Base-by-base conservation (phyloP, 2,888 invertebrate species). In the Parnassius orleans region DNA sequence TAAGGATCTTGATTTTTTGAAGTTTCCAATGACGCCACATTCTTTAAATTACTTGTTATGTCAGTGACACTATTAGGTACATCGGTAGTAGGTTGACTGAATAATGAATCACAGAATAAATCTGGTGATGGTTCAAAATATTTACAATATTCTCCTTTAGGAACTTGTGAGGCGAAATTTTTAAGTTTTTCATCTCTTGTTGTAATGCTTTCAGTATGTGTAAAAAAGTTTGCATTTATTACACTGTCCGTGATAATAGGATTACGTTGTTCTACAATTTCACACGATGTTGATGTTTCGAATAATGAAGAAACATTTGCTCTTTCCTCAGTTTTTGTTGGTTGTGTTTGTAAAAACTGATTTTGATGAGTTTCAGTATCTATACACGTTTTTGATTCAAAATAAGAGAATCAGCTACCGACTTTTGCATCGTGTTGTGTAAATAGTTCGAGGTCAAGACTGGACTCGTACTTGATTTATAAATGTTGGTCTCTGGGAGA, bases 131-230 rank as follows among this genome's bases (percentile, higher is more conserved):
- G 19, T 47, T 53, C 51, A 58, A 54, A 63, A 10, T 19, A 50
- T n/a, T 55, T 54, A 41, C 51, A 33, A 52, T 68, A 62, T 43
- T 62, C 63, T 50, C 62, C 58, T 41, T 50, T 14, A 14, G 14
- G 9, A 48, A 14, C n/a, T 2, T 47, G 42, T 1, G 54, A 47
- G n/a, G 11, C 51, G 3, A 15, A 33, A 33, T 53, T n/a, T 50
- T 43, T 60, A n/a, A 15, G n/a, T 2, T 24, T 7, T 48, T 53
- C 51, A 12, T n/a, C 44, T 10, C 47, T 9, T 42, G 15, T 10
- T 9, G 10, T 52, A 9, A 2, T 42, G 12, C 10, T 51, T 43
- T 1, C 11, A 33, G 12, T 5, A 44, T 44, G 12, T 9, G 46
- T 7, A 2, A 53, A 24, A 41, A 43, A n/a, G 33, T 33, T 41